Base-by-base conservation (phyloP, 2,888 invertebrate genomes). In the Gortyna flavago region DNA sequence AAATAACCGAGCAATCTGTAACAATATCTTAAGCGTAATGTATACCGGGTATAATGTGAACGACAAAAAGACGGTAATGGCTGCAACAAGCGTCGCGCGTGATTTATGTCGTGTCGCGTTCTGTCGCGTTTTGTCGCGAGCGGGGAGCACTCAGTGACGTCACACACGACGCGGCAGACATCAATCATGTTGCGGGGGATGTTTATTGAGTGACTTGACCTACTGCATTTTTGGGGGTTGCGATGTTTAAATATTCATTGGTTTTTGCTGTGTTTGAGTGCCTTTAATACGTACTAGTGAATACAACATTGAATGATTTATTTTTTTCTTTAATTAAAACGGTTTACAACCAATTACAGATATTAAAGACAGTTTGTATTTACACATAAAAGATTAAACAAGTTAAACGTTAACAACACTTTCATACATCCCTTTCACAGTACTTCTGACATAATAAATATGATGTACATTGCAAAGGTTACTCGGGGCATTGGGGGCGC, bases 21-120 rank as follows among this genome's bases (percentile, higher is more conserved):
- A 90, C 91, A 91, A 91, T 92, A 91, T 89, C 91, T 91, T 89
- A 89, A 85, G 88, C 86, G 87, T 89, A 88, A 91, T 87, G 84
- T 90, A 85, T 88, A 90, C 89, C 68, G 72, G 65, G 85, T 76
- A 89, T 90, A 89, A 90, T 81, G 87, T 84, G 88, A 66, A 75
- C 90, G 89, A 92, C 92, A 92, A 92, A 91, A 92, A 93, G 87
- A 89, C 90, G 90, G 89, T 90, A 89, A 91, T 90, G 90, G 91
- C 87, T 89, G 91, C 90, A 88, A 92, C 91, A 90, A 90, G 89
- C 87, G 88, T 72, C 69, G 67, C 79, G 81, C 73, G 84, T 87
- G 89, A 91, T 90, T 90, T 88, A 91, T 90, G 80, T 85, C 83
- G 72, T 81, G 83, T 81, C 80, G 81, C 82, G 79, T 75, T 81